Evolutionary conservation across 2,113 vertebrate species (phyloP).

Genomic region (Mus pahari): DNA sequence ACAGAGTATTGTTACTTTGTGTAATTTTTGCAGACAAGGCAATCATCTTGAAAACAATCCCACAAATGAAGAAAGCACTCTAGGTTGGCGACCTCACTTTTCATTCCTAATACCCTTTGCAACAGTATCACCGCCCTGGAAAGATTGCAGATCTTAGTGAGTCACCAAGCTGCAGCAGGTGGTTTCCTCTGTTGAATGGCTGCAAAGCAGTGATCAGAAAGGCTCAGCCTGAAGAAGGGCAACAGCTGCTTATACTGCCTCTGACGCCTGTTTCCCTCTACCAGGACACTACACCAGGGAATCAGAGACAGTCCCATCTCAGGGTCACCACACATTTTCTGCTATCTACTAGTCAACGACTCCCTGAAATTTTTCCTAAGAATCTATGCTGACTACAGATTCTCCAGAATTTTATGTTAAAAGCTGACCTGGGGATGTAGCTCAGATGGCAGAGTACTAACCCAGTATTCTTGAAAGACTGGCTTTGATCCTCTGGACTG

Average conservation of each 20-base stretch:
- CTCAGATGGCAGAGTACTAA: not conserved
- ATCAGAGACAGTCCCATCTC: not conserved
- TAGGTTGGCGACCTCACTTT: conserved; percentile 3
- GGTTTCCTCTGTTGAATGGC: not conserved
- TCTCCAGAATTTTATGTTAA: not conserved
- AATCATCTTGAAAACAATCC: not conserved
- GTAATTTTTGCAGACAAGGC: conserved; percentile 10
- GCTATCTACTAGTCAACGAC: not conserved
- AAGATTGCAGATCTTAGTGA: not conserved
- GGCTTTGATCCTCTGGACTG: too few relatives aligned
- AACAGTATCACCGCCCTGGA: not conserved
- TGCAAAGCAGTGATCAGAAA: not conserved
- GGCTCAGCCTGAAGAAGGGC: not conserved
- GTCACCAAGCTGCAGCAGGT: not conserved
- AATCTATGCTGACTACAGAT: not conserved
- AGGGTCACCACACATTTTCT: not conserved
- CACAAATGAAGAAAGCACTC: not conserved
- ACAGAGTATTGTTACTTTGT: not conserved
- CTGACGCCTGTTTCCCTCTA: not conserved
- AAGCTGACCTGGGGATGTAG: not conserved
- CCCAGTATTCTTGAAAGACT: too few relatives aligned
- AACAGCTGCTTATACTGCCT: not conserved
- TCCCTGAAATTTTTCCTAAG: not conserved
- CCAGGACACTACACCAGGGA: not conserved
- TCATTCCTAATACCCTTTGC: not conserved